Base-by-base conservation (phyloP, 35 echinoderm and acorn worm genomes). In the Patiria miniata region DNA sequence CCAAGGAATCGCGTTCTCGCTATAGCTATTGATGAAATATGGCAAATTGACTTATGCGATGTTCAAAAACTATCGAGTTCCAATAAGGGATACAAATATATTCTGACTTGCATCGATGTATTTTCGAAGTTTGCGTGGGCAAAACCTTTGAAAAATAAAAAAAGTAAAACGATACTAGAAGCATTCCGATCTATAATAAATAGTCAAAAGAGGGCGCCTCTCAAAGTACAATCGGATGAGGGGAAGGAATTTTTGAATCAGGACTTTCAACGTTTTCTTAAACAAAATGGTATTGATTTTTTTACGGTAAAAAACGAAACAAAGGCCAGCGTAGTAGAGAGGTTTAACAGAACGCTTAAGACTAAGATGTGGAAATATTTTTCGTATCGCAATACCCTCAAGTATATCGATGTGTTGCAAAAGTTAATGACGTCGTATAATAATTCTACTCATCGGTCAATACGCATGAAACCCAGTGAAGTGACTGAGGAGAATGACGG, bases 281-380 rank as follows among this genome's bases (percentile, higher is more conserved):
- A 57, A 78, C 15, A 81, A 5, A 83, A 83, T 12, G 47, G 82
- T 0, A 79, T 88, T 40, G 40, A 83, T 79, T 88, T 93, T 39
- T 93, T 77, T 42, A 88, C 85, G 14, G 81, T 85, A 5, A 86
- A 80, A 1, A 93, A 88, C 39, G 79, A 93, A 83, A 81, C 77
- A 0, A 88, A 93, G 52, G 91, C 91, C 8, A 61, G 77, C 32
- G 39, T 93, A 0, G 78, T 93, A 5, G 85, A 93, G 39, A 79
- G 89, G 30, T 95, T 95, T 57, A 95, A 95, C 51, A 58, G 85
- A 1, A 92, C 90, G 0, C 53, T 95, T 3, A 95, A 95, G 56
- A 61, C 69, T 30, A 39, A 51, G 51, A 77, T 87, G 40, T 87
- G 59, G 39, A 77, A 8, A 28, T 87, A 78, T 52, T 87, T 87